These are phyloP conservation scores for Brenthis ino DNA, from an alignment of 2,888 invertebrate species.

Conservation along the genomic window DNA sequence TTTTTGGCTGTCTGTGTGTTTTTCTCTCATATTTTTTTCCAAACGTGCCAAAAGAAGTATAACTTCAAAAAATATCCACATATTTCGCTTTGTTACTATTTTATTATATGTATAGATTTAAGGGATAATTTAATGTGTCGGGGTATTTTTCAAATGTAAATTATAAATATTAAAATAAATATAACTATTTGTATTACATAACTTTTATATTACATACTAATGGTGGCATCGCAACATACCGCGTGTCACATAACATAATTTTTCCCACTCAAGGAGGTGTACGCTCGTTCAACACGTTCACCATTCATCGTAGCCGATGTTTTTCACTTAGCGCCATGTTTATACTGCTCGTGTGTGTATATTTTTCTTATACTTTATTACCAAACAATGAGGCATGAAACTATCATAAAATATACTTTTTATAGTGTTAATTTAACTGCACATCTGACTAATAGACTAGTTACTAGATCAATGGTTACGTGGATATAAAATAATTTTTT, in stretches of 20 bases:
- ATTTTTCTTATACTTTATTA: slow-evolving; percentile 41
- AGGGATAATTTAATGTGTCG: no score
- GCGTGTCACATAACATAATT: neutral
- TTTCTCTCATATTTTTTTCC: no score
- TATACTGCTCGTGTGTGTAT: slow-evolving; percentile 34
- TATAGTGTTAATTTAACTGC: slow-evolving; percentile 26
- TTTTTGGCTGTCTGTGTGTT: no score
- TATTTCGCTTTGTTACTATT: no score
- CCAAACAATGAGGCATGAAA: slow-evolving; percentile 36
- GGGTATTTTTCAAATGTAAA: no score
- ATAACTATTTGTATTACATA: no score
- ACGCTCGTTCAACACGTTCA: slow-evolving; percentile 26
- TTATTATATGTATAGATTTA: no score
- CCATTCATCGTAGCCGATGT: slow-evolving; percentile 27
- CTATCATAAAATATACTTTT: slow-evolving; percentile 36
- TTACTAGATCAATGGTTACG: slow-evolving; percentile 13
- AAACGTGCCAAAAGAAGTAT: no score
- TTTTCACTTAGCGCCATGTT: slow-evolving; percentile 33
- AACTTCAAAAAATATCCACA: no score
- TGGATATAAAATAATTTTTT: slow-evolving; percentile 12
- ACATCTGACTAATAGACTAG: slow-evolving; percentile 12
- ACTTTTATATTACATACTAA: no score
- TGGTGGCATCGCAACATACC: no score
- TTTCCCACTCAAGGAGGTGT: neutral
- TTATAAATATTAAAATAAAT: no score